Conservation (phyloP, 2,113 vertebrate species). For the Propithecus coquereli region DNA sequence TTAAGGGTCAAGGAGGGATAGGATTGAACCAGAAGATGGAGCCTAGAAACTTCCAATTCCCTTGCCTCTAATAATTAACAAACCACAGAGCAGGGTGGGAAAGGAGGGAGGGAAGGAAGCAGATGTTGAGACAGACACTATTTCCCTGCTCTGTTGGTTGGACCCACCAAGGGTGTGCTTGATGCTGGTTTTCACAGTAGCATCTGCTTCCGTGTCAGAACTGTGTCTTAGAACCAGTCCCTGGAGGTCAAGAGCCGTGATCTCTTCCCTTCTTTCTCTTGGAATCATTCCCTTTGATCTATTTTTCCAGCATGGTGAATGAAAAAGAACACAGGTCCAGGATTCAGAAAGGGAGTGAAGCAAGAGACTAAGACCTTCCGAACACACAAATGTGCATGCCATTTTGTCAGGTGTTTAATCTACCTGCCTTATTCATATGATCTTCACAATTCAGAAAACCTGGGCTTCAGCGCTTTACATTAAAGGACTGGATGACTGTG, state of each 20-base stretch:
- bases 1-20: neutral
- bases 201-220: neutral
- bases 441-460: neutral
- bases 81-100: neutral
- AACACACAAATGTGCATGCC: neutral
- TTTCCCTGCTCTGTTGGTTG: neutral
- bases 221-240: neutral
- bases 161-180: neutral
- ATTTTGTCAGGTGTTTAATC: neutral
- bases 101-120: neutral
- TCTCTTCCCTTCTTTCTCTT: slow-evolving; percentile 40
- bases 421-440: neutral
- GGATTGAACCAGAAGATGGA: slow-evolving; percentile 12
- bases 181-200: neutral
- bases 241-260: neutral
- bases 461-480: neutral
- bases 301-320: neutral
- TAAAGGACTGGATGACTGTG: neutral
- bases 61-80: slow-evolving; percentile 43
- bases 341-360: slow-evolving; percentile 12
- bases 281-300: neutral
- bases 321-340: neutral
- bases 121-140: neutral
- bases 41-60: neutral
- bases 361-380: neutral